These are phyloP conservation scores for Nomada lathburiana DNA, from an alignment of 2,888 invertebrate genomes.

Conservation along the genomic window DNA sequence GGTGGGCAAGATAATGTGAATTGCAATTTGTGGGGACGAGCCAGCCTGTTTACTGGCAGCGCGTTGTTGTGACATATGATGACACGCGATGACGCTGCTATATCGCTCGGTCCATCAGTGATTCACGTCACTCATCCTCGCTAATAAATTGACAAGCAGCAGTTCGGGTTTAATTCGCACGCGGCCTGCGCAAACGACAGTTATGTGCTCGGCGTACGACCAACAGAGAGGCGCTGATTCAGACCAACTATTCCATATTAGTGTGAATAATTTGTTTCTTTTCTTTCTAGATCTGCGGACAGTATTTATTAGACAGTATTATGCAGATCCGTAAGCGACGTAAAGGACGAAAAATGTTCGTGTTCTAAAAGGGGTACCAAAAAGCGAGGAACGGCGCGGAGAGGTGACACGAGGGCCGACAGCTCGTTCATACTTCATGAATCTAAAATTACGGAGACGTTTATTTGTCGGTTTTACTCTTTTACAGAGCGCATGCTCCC, in stretches of 20 bases:
- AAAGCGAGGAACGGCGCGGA: background rate
- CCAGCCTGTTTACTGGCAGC: background rate
- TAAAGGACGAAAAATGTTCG: too few relatives aligned
- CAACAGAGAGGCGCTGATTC: background rate
- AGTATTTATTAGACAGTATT: too few relatives aligned
- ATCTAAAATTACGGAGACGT: slow-evolving; percentile 63
- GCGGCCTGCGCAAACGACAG: background rate
- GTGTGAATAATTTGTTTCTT: background rate
- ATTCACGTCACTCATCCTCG: slow-evolving; percentile 23
- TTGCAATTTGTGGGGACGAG: slow-evolving; percentile 12
- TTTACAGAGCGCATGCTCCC: slow-evolving; percentile 47
- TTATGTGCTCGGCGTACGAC: background rate
- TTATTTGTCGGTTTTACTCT: slow-evolving; percentile 62
- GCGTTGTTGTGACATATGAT: slow-evolving; percentile 19
- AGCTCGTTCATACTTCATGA: slow-evolving; percentile 49
- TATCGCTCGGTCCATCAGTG: background rate
- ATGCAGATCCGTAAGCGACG: too few relatives aligned
- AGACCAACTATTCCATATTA: background rate
- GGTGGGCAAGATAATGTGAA: background rate
- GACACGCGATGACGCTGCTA: slow-evolving; percentile 23
- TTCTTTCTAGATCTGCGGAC: too few relatives aligned
- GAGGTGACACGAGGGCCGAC: background rate
- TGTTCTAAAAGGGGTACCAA: too few relatives aligned
- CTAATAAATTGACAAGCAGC: slow-evolving; percentile 18
- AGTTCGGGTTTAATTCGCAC: slow-evolving; percentile 7